Percentiles rank a stretch among this genome's conserved stretches.
phyloP scores from a whole-genome alignment of 2,797 vertebrate species.

The Spea hammondii region DNA sequence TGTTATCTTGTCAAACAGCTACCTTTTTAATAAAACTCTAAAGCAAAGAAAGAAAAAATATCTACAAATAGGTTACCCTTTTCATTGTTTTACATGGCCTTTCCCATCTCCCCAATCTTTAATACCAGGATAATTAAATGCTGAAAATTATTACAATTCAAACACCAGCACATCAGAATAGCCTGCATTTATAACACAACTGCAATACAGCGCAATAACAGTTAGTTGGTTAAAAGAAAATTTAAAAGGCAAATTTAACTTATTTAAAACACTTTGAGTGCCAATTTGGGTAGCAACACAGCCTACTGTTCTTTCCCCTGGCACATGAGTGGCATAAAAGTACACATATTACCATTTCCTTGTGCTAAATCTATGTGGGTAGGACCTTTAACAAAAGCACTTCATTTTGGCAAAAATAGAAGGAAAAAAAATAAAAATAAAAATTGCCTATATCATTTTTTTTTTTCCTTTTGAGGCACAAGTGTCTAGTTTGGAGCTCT shows the following conservation, averaged over 20 bases:
- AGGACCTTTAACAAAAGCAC: constrained; percentile 64
- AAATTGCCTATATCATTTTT: constrained; percentile 61
- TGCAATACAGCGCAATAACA: constrained; percentile 55
- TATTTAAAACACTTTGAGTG: constrained; percentile 52
- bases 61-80: neutral
- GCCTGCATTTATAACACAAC: constrained; percentile 61
- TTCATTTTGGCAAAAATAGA: constrained; percentile 63
- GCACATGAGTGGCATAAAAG: constrained; percentile 24
- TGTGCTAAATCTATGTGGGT: constrained; percentile 53
- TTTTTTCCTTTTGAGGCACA: constrained; percentile 68
- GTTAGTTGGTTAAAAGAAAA: constrained; percentile 53
- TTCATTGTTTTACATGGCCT: neutral
- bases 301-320: neutral
- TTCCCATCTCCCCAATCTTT: neutral
- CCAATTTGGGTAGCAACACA: neutral
- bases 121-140: constrained; percentile 40
- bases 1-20: constrained; percentile 63
- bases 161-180: constrained; percentile 67
- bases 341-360: constrained; percentile 60
- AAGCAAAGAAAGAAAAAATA: constrained; percentile 51
- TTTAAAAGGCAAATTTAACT: constrained; percentile 60
- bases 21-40: constrained; percentile 58
- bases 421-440: constrained; percentile 16
- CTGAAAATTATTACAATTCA: constrained; percentile 63
- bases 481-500: constrained; percentile 66